These are phyloP conservation scores for Todiramphus chloris DNA, from an alignment of 2,113 vertebrate genomes.

Conservation along the genomic window DNA sequence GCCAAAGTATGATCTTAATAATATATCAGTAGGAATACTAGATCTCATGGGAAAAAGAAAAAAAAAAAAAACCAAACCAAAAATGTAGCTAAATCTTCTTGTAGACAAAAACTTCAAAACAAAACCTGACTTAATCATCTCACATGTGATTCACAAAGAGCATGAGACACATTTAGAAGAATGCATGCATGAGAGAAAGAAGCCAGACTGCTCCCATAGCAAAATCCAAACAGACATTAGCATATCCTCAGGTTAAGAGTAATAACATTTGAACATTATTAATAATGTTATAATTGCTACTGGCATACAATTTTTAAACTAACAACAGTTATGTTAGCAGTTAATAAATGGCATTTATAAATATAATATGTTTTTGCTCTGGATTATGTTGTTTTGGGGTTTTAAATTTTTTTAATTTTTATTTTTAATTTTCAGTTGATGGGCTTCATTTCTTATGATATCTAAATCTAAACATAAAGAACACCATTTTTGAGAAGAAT, in stretches of 20 bases:
- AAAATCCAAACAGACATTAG: neutral
- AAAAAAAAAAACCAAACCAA: neutral
- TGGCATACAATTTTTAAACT: neutral
- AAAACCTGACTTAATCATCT: neutral
- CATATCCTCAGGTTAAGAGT: neutral
- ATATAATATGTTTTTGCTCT: neutral
- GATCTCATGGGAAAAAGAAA: neutral
- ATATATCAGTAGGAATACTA: neutral
- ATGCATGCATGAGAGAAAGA: neutral
- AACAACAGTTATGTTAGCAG: neutral
- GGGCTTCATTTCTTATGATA: neutral
- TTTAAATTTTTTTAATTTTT: too few relatives aligned
- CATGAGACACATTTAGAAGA: neutral
- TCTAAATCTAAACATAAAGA: neutral
- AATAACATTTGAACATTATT: neutral
- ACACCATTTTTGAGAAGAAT: neutral
- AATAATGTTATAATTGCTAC: neutral
- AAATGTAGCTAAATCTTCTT: neutral
- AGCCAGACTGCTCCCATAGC: neutral
- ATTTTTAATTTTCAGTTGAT: neutral
- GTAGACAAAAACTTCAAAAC: neutral
- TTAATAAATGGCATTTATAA: neutral
- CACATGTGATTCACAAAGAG: neutral
- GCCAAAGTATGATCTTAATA: neutral
- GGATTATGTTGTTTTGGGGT: neutral